These are phyloP conservation scores for Ptychoptera albimana DNA, from an alignment of 2,888 invertebrate species.

Conservation along the genomic window DNA sequence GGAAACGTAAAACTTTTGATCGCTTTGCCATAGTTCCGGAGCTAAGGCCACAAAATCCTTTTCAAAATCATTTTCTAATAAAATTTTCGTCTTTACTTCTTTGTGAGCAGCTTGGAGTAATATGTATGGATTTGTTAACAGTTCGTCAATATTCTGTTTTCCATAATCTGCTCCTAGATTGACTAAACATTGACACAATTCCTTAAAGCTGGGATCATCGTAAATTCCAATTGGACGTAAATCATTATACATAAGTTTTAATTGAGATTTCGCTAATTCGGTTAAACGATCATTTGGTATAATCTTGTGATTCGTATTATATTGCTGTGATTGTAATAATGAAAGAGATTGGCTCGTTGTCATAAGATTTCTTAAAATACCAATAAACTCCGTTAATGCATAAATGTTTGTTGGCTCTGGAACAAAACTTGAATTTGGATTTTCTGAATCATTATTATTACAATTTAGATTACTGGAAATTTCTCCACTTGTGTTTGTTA, in stretches of 20 bases:
- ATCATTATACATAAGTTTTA: constrained; percentile 4
- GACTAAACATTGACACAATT: constrained; percentile 7
- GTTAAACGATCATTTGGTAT: constrained; percentile 3
- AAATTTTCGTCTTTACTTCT: constrained; percentile 3
- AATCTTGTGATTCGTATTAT: not conserved
- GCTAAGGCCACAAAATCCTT: not conserved
- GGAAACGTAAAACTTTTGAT: not conserved
- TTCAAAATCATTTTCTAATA: not conserved
- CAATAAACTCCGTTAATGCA: no score
- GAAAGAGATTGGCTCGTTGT: no score
- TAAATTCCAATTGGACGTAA: constrained; percentile 5
- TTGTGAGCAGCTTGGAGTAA: no score
- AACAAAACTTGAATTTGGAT: no score
- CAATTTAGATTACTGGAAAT: no score
- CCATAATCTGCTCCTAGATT: constrained; percentile 8
- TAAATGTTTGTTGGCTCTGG: no score
- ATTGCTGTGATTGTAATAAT: no score
- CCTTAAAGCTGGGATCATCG: constrained; percentile 4
- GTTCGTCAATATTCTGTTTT: constrained; percentile 5
- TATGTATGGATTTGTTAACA: not conserved
- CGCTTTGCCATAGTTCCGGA: constrained; percentile 1
- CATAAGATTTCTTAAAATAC: no score
- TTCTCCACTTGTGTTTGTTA: no score
- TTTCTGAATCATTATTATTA: no score
- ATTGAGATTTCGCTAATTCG: constrained; percentile 2